phyloP scores from a whole-genome alignment of 2,888 invertebrate genomes.

The Strigamia transsilvanica region DNA sequence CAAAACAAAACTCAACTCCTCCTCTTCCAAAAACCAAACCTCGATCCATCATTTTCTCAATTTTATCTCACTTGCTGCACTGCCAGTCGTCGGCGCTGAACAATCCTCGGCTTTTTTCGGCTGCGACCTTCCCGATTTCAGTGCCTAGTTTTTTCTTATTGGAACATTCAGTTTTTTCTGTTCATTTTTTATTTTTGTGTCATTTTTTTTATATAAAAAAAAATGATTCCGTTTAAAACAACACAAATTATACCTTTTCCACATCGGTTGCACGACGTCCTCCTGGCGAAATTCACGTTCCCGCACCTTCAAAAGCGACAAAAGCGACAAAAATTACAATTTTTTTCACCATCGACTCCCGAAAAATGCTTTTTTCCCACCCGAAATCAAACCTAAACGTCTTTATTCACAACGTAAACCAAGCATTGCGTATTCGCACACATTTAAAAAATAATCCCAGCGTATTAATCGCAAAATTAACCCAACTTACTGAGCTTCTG shows the following conservation, averaged over 20 bases:
- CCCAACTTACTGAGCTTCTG: constrained; percentile 55
- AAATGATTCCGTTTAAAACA: not conserved
- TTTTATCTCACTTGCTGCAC: constrained; percentile 81
- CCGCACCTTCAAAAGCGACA: constrained; percentile 72
- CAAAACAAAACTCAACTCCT: too few relatives aligned
- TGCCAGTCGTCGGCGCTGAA: constrained; percentile 99
- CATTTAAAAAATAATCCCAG: too few relatives aligned
- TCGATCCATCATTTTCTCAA: not conserved
- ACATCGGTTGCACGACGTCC: constrained; percentile 91
- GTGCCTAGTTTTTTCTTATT: constrained; percentile 87
- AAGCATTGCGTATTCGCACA: too few relatives aligned
- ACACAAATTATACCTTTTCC: constrained; percentile 72
- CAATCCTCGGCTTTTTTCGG: constrained; percentile 96
- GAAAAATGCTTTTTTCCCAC: not conserved
- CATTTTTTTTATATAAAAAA: not conserved
- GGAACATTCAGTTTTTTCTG: constrained; percentile 66
- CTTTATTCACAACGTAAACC: too few relatives aligned
- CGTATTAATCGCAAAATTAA: not conserved
- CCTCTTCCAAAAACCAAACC: too few relatives aligned
- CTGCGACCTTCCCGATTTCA: constrained; percentile 97
- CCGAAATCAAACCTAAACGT: not conserved
- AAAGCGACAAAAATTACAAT: not conserved
- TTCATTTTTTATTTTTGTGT: not conserved
- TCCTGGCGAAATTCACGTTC: constrained; percentile 93
- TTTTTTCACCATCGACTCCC: not conserved